Base-by-base conservation (phyloP, 1,140 invertebrate genomes). In the Meteorus sp. region DNA sequence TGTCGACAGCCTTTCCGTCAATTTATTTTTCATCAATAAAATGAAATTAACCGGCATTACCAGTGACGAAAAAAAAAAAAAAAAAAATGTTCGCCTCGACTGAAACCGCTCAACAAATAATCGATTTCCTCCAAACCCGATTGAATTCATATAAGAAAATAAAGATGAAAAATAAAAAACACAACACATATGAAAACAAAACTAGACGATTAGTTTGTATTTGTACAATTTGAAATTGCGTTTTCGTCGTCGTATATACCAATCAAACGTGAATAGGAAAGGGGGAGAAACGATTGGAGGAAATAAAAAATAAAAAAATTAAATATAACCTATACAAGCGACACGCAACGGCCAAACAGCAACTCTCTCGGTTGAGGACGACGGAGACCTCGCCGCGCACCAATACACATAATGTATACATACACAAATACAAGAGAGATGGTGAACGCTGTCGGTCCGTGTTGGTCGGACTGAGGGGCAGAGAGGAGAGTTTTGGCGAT, bases 361-460 rank as follows among this genome's bases (percentile, higher is more conserved):
- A 62, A 59, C 55, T 67, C 56, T 70, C 62, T 72, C 65, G 56
- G 64, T 66, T 65, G 64, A 65, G 64, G 66, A 62, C 61, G 59
- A 63, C 43, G 55, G 39, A 48, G 59, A 39, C 13, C 8, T 39
- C 8, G 3, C 35, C 8, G 35, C 8, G 35, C 4, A 39, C 15
- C 4, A 3, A 4, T 8, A 39, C 8, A 39, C 3, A 8, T 39
- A 29, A 29, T 37, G 59, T 61, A 47, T 25, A 23, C 29, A 35
- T 33, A 51, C 48, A 55, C 43, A 45, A 47, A 43, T 17, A 58
- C 35, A 15, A 15, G 15, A 20, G 31, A 27, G 20, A 29, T 19
- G 25, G 22, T 35, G 31, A 23, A 37, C 22, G 13, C 23, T 51
- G 15, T 53, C 48, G 35, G 47, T 44, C 47, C 61, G 48, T 62